These are phyloP conservation scores for Pagrus major DNA, from an alignment of 2,113 vertebrate species.

Conservation along the genomic window DNA sequence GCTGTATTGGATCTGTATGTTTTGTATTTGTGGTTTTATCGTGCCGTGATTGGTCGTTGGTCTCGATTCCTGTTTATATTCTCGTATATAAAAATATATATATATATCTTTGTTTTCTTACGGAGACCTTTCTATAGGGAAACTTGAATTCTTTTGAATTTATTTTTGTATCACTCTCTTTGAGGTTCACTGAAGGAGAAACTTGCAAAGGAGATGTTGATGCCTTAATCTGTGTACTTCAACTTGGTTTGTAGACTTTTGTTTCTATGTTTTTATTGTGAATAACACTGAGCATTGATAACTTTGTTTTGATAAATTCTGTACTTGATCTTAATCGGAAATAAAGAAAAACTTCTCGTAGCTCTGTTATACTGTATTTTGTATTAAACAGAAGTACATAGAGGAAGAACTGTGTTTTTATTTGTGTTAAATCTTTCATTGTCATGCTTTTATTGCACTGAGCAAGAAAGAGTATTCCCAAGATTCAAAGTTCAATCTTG, in stretches of 20 bases:
- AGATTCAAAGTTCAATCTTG: no score
- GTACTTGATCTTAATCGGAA: slow-evolving; percentile 48
- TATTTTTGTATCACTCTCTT: slow-evolving; percentile 72
- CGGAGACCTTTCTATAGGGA: slow-evolving; percentile 59
- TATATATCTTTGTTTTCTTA: slow-evolving; percentile 57
- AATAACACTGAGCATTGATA: slow-evolving; percentile 38
- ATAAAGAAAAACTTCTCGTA: slow-evolving; percentile 19
- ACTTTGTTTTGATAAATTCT: slow-evolving; percentile 72
- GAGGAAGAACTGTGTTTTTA: background rate
- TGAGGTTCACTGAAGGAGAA: slow-evolving; percentile 45
- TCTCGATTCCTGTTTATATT: slow-evolving; percentile 51
- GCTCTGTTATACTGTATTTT: slow-evolving; percentile 9
- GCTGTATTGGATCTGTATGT: slow-evolving; percentile 43
- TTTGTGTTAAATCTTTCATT: background rate
- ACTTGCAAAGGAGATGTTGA: slow-evolving; percentile 62
- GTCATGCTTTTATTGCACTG: no score
- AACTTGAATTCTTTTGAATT: slow-evolving; percentile 72
- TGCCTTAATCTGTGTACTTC: slow-evolving; percentile 68
- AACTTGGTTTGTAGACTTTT: slow-evolving; percentile 46
- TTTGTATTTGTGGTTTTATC: slow-evolving; percentile 62
- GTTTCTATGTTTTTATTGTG: slow-evolving; percentile 61
- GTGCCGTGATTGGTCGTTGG: slow-evolving; percentile 52
- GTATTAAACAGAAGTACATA: background rate
- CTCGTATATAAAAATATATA: no score
- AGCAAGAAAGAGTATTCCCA: no score